Evolutionary conservation across 2,888 invertebrate genomes (phyloP), one percentile per base, ranked within the genome.

Genomic region (Apodemia duryi): DNA sequence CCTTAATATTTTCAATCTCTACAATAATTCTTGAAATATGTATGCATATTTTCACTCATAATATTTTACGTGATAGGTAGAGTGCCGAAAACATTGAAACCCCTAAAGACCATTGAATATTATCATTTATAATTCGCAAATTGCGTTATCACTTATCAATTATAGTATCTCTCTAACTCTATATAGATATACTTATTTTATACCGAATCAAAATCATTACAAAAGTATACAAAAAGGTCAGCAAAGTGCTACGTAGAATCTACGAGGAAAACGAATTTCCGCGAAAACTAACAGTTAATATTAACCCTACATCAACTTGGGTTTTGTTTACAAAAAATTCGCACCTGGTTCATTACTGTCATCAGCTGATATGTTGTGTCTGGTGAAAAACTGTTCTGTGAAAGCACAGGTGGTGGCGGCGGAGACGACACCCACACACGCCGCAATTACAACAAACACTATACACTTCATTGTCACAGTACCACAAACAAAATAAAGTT

Each of bases 341-440:
- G 81, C 85, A 91, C 91, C 91, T 91, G 91, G 84, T 79, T 82
- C 82, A 67, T 83, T 78, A 77, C 78, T 83, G 75, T 87, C 87
- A 80, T 90, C 90, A 88, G 90, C 91, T 89, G 91, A 84, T 81
- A 82, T 81, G 77, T 91, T 90, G 81, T 88, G 86, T 72, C 86
- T 84, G 71, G 78, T 71, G 79, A 91, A 87, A 85, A 86, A 89
- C 74, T 84, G 83, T 71, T 85, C 82, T 65, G 88, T 74, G 61
- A 75, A 76, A 68, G 80, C 76, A 75, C 91, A 91, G 69, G 87
- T 75, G 64, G 79, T 75, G n/a, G 84, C 86, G 66, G 84, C 83
- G 69, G 79, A 80, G 66, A 78, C 83, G 54, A 74, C 77, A 49
- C 78, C 77, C 70, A 77, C 77, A 70, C 78, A 80, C 73, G 81